Evolutionary conservation across 2,113 vertebrate species (phyloP).

Genomic region (Apus apus): DNA sequence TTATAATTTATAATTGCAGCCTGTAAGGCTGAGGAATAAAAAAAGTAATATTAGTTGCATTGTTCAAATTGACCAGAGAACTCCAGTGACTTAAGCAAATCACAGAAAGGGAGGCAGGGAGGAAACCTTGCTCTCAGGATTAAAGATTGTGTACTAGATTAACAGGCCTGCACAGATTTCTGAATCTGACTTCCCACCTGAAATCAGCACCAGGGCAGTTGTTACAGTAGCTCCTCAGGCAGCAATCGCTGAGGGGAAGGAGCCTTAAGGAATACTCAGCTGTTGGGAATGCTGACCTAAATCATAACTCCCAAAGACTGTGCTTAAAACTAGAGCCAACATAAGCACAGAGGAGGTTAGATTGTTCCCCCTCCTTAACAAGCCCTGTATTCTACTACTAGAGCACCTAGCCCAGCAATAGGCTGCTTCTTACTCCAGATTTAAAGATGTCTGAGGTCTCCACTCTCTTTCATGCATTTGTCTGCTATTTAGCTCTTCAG

Average conservation of each 20-base stretch:
- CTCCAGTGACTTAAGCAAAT: background rate
- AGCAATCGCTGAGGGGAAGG: background rate
- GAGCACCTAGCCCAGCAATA: background rate
- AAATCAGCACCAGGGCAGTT: background rate
- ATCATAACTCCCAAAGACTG: background rate
- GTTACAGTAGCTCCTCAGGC: rapidly evolving
- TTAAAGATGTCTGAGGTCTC: background rate
- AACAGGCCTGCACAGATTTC: background rate
- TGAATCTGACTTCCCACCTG: background rate
- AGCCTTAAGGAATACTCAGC: background rate
- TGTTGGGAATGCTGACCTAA: background rate
- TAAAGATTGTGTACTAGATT: background rate
- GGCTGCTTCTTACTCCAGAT: background rate
- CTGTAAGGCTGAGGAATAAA: background rate
- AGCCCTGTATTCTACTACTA: background rate
- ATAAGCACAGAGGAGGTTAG: background rate
- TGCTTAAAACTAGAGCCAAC: background rate
- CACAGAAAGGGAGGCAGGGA: background rate
- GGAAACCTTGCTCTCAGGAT: background rate
- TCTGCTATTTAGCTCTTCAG: background rate
- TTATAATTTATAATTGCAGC: background rate
- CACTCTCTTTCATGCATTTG: background rate
- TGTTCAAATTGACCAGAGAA: background rate
- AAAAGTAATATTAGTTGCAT: background rate
- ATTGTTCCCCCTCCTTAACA: background rate